These are phyloP conservation scores for Carassius gibelio DNA, from an alignment of 2,113 vertebrate genomes.

Conservation along the genomic window DNA sequence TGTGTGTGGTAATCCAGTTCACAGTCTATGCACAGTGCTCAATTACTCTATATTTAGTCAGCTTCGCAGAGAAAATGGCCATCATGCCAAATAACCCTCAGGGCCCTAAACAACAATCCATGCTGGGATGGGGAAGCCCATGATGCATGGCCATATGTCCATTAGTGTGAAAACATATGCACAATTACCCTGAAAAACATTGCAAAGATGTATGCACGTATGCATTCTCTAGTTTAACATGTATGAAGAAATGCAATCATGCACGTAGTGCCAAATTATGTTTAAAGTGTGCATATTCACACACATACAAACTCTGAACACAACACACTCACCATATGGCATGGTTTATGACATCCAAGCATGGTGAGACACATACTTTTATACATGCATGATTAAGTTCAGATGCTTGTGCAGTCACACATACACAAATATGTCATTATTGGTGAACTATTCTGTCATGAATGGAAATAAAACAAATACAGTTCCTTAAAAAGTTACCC, in stretches of 20 bases:
- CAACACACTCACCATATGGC: constrained; percentile 19
- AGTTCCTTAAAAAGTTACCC: neutral
- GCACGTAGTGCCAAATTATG: neutral
- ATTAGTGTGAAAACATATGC: neutral
- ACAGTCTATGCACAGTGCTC: constrained; percentile 18
- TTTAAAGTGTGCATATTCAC: constrained; percentile 4
- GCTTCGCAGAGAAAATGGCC: constrained; percentile 16
- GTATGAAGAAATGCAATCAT: neutral
- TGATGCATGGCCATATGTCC: constrained; percentile 37
- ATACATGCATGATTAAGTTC: constrained; percentile 2
- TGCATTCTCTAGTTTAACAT: neutral
- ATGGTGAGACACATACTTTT: constrained; percentile 11
- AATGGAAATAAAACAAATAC: neutral
- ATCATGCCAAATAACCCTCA: constrained; percentile 35
- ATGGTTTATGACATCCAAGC: neutral
- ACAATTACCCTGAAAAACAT: neutral
- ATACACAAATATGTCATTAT: neutral
- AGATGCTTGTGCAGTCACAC: neutral
- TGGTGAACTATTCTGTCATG: neutral
- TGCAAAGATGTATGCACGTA: neutral
- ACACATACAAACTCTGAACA: neutral
- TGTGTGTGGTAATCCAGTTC: constrained; percentile 13
- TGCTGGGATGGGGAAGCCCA: constrained; percentile 45
- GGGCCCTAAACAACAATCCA: constrained; percentile 38
- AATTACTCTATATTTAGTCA: constrained; percentile 51